Conservation (phyloP, 2,888 invertebrate species). For the Theodoxus fluviatilis region DNA sequence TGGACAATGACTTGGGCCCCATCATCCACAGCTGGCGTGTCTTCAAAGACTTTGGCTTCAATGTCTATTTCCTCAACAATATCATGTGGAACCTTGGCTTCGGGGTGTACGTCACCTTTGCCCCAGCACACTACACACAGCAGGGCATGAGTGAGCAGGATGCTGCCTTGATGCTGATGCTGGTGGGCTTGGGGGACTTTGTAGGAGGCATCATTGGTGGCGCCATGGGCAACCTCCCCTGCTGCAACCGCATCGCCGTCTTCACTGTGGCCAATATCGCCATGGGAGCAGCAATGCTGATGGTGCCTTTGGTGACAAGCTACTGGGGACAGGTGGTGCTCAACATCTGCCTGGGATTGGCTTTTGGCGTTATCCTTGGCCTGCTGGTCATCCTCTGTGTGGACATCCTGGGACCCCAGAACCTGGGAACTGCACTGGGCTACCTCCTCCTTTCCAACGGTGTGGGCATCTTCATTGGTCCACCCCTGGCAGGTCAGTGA, state of each 20-base stretch:
- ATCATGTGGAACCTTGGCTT: conserved; percentile 52
- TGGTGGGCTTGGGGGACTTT: conserved; percentile 43
- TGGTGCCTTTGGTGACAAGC: conserved; percentile 31
- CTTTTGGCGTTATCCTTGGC: conserved; percentile 51
- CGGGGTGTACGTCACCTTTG: conserved; percentile 43
- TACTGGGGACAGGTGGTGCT: conserved; percentile 26
- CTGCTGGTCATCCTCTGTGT: conserved; percentile 49
- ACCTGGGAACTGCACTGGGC: conserved; percentile 50
- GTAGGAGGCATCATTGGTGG: conserved; percentile 51
- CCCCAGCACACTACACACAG: conserved; percentile 43
- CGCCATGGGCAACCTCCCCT: conserved; percentile 44
- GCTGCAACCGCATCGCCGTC: conserved; percentile 38
- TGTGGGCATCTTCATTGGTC: conserved; percentile 48
- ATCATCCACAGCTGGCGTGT: no score
- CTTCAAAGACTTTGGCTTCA: conserved; percentile 40
- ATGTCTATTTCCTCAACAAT: conserved; percentile 51
- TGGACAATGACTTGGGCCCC: no score
- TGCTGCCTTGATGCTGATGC: conserved; percentile 40
- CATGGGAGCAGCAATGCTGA: conserved; percentile 37
- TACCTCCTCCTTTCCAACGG: conserved; percentile 57
- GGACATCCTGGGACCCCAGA: conserved; percentile 47
- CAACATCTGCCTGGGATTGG: conserved; percentile 39
- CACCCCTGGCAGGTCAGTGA: conserved; percentile 48
- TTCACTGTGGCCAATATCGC: conserved; percentile 44
- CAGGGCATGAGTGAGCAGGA: conserved; percentile 39